Conservation (phyloP, 2,113 vertebrate genomes). For the Psephotus haematonotus region DNA sequence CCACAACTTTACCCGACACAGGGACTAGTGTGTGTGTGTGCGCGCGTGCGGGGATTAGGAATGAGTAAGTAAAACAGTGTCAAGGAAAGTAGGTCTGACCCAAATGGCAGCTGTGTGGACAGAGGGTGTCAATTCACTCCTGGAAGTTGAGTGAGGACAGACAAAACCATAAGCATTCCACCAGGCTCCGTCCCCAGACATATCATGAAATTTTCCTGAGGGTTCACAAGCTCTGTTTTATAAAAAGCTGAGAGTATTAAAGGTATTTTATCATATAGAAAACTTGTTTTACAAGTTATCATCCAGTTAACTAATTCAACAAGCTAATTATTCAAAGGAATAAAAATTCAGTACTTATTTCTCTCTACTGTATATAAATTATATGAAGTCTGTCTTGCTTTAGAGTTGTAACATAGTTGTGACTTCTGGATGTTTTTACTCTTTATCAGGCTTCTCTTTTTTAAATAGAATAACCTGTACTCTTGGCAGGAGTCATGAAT, state of each 20-base stretch:
- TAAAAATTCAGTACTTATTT: neutral
- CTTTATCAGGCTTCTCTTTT: neutral
- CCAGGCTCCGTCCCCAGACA: neutral
- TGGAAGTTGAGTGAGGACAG: neutral
- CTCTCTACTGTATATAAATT: neutral
- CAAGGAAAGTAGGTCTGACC: neutral
- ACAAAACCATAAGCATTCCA: neutral
- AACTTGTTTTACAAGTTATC: neutral
- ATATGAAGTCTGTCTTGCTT: neutral
- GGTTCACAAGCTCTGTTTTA: neutral
- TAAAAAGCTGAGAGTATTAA: neutral
- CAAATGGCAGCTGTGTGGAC: neutral
- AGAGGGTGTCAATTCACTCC: neutral
- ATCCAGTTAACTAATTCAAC: neutral
- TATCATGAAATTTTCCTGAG: neutral
- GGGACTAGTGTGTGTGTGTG: neutral
- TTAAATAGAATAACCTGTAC: neutral
- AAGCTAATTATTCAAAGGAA: neutral
- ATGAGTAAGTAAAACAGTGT: neutral
- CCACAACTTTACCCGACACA: neutral
- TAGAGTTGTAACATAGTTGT: neutral
- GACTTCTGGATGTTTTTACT: neutral
- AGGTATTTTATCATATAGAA: neutral
- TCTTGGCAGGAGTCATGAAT: neutral
- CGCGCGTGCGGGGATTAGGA: neutral